Evolutionary conservation across 2,113 vertebrate species (phyloP), one percentile per base, ranked within the genome.

Genomic region (Megatriorchis doriae): DNA sequence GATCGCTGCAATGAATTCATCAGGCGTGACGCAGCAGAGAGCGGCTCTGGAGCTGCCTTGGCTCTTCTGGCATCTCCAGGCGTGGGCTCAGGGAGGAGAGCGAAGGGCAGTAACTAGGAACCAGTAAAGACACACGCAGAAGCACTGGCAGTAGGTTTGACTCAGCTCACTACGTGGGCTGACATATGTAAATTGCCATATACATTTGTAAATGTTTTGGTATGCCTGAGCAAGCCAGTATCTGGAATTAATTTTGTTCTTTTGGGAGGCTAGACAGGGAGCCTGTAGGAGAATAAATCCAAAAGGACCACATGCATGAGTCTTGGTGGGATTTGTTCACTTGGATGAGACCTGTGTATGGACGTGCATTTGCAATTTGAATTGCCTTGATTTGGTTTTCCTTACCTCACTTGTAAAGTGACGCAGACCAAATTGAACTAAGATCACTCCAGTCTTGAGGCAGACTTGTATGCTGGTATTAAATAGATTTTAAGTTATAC

Each of bases 161-260:
- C 79, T 95, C 91, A 70, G 91, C 95, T 89, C 87, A 4, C 78
- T 62, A 78, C 7, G 93, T 87, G 93, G 94, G 95, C 77, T 95
- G 94, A 93, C 91, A 84, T 93, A 85, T 95, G 93, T 47, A 84
- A 87, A 90, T 94, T 93, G 93, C 89, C 78, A 85, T 91, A 93
- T 96, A 95, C 81, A 47, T 94, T 96, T 96, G 91, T 96, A 96
- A 94, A 95, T 96, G 95, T 95, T 96, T 95, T 97, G 97, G 89
- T 93, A 80, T 95, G 89, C 74, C 79, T 58, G 74, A 94, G 93
- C 89, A 87, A 91, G 93, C 84, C 93, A 83, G 3, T 89, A 94
- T 27, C 89, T 96, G 96, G 81, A 67, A 90, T 90, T 86, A 89
- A 96, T 96, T 93, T 94, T 96, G 87, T 88, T 92, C 93, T 92